Evolutionary conservation across 1,140 invertebrate species (phyloP).

Genomic region (Micrasema longulum): DNA sequence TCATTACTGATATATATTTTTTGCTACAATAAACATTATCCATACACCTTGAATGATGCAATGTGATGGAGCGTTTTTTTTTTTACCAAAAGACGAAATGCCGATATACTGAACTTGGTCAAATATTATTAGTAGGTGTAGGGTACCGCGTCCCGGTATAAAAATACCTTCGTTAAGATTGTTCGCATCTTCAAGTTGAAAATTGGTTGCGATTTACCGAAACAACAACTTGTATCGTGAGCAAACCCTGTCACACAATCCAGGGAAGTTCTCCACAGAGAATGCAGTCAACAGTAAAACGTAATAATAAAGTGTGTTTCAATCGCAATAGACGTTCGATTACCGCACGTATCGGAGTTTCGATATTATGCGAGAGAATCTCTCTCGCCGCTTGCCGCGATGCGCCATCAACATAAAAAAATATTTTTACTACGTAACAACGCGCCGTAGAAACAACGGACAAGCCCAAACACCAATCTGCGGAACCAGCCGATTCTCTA

Average conservation of each 20-base stretch:
- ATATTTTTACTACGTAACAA: too few species aligned
- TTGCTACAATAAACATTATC: constrained; percentile 19
- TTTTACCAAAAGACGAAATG: constrained; percentile 8
- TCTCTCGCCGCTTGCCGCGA: too few species aligned
- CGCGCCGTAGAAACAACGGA: too few species aligned
- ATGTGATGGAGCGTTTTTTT: constrained; percentile 1
- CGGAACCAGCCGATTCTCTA: too few species aligned
- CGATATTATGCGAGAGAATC: background rate
- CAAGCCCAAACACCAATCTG: too few species aligned
- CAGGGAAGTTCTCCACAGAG: background rate
- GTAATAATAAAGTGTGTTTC: too few species aligned
- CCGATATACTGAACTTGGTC: constrained; percentile 30
- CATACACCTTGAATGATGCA: constrained; percentile 1
- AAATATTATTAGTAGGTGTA: constrained; percentile 5
- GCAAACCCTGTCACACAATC: background rate
- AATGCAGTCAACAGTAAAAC: too few species aligned
- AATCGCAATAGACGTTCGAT: too few species aligned
- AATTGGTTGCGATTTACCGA: background rate
- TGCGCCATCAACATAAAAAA: too few species aligned
- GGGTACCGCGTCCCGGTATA: constrained; percentile 3
- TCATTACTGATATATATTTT: constrained; percentile 29
- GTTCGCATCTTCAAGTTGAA: background rate
- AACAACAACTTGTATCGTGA: background rate
- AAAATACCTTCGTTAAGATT: constrained; percentile 11
- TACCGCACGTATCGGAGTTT: background rate